Conservation (phyloP, 2,888 invertebrate genomes). For the Bombyx huttoni region DNA sequence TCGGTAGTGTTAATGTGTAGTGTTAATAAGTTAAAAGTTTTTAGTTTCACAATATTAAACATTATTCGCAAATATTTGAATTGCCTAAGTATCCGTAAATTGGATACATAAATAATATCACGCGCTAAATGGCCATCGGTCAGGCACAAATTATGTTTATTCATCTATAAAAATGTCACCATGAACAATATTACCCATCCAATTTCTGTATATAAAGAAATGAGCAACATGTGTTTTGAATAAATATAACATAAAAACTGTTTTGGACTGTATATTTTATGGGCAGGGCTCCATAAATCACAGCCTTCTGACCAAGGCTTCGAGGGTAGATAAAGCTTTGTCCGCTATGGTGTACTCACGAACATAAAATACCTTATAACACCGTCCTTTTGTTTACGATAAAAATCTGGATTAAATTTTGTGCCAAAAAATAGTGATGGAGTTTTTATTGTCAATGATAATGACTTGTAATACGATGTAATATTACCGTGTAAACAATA, state of each 20-base stretch:
- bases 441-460: background rate
- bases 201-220: background rate
- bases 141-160: background rate
- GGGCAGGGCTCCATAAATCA: constrained; percentile 18
- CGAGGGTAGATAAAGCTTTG: background rate
- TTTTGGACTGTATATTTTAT: constrained; percentile 21
- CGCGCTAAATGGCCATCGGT: too few relatives aligned
- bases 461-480: background rate
- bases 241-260: constrained; percentile 23
- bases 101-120: too few relatives aligned
- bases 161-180: background rate
- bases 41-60: too few relatives aligned
- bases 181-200: background rate
- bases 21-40: too few relatives aligned
- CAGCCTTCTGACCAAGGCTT: constrained; percentile 3
- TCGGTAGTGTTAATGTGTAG: too few relatives aligned
- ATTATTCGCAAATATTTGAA: too few relatives aligned
- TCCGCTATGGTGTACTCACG: background rate
- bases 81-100: too few relatives aligned
- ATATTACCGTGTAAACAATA: too few relatives aligned
- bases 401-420: background rate
- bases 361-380: background rate
- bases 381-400: background rate
- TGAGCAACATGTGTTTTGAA: constrained; percentile 7
- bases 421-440: background rate